Conservation (phyloP, 2,888 invertebrate genomes). For the Arenicola marina region DNA sequence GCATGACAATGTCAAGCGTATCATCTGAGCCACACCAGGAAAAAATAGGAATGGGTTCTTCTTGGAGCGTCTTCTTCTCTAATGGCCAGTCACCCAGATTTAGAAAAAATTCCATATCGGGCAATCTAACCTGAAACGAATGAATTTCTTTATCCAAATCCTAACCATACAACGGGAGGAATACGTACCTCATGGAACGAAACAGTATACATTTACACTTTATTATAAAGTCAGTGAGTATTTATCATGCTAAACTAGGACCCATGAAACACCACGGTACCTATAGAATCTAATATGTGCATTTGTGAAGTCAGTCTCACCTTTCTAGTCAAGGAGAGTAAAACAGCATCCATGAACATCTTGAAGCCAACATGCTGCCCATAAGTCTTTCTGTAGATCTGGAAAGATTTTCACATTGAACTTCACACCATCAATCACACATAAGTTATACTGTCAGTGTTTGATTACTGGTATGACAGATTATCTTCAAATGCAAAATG, state of each 20-base stretch:
- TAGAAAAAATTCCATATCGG: conserved; percentile 86
- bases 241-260: not conserved
- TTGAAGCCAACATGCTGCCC: conserved; percentile 95
- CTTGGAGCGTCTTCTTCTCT: conserved; percentile 31
- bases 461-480: too few species aligned
- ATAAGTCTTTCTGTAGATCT: conserved; percentile 82
- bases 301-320: conserved; percentile 63
- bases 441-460: too few species aligned
- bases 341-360: conserved; percentile 88
- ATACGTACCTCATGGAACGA: not conserved
- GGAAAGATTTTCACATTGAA: too few species aligned
- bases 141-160: not conserved
- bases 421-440: not conserved
- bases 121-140: conserved; percentile 66
- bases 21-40: conserved; percentile 95
- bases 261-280: too few species aligned
- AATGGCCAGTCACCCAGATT: conserved; percentile 98
- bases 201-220: not conserved
- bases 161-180: not conserved
- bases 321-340: conserved; percentile 81
- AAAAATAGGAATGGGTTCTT: conserved; percentile 74
- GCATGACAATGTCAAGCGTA: conserved; percentile 86
- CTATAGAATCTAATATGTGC: too few species aligned
- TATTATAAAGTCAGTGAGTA: not conserved
- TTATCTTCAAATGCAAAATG: not conserved